Evolutionary conservation across 2,797 vertebrate genomes (phyloP).

Genomic region (Gymnoscopelus braueri): DNA sequence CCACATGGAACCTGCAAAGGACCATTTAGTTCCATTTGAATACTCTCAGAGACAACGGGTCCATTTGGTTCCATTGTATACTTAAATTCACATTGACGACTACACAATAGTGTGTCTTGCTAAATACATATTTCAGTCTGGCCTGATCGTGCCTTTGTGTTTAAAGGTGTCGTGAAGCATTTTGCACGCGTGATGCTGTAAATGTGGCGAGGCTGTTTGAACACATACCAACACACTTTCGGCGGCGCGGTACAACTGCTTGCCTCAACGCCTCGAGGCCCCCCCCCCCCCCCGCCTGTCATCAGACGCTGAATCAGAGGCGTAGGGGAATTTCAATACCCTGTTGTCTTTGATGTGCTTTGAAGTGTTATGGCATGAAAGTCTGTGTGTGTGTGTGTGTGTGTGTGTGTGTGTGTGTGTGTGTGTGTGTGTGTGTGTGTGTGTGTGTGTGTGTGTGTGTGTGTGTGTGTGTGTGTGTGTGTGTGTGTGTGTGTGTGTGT

Average conservation of each 20-base stretch:
- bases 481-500: too few species aligned
- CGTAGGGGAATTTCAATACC: slow-evolving; percentile 59
- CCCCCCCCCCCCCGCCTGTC: slow-evolving; percentile 44
- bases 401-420: slow-evolving; percentile 15
- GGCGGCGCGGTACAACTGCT: slow-evolving; percentile 53
- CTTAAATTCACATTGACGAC: too few species aligned
- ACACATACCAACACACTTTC: slow-evolving; percentile 61
- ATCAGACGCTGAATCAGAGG: slow-evolving; percentile 62
- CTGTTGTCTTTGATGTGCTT: slow-evolving; percentile 64
- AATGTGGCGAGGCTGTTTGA: slow-evolving; percentile 59
- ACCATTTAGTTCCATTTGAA: too few species aligned
- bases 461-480: background rate
- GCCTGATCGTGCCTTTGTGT: slow-evolving; percentile 54
- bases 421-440: slow-evolving; percentile 6
- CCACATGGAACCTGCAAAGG: too few species aligned
- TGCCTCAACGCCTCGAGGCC: background rate
- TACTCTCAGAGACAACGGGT: too few species aligned
- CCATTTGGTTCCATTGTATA: too few species aligned
- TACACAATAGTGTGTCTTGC: too few species aligned
- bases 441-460: background rate
- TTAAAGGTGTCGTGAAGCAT: slow-evolving; percentile 50
- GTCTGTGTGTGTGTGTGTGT: slow-evolving; percentile 25
- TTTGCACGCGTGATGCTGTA: slow-evolving; percentile 44
- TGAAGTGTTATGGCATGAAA: slow-evolving; percentile 61
- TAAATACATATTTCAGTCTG: slow-evolving; percentile 22